Evolutionary conservation across 2,113 vertebrate species (phyloP).

Genomic region (Aspiorhynchus laticeps): DNA sequence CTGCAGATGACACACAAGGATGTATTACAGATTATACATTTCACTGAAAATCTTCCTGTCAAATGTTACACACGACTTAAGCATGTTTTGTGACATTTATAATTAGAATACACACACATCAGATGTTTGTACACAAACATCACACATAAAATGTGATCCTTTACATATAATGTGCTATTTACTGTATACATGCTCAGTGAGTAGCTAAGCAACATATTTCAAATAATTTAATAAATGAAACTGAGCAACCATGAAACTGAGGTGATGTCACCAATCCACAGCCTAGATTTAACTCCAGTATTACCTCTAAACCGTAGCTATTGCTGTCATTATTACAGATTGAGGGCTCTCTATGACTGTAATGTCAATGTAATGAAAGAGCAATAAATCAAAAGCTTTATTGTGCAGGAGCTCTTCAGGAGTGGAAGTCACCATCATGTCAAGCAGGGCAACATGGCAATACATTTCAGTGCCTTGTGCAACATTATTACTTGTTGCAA

Average conservation of each 20-base stretch:
- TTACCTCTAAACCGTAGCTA: background rate
- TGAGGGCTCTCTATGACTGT: constrained; percentile 32
- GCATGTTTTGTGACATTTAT: constrained; percentile 5
- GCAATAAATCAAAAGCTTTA: constrained; percentile 59
- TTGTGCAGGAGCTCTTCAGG: constrained; percentile 45
- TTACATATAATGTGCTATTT: background rate
- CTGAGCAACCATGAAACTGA: background rate
- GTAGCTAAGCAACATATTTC: background rate
- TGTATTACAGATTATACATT: background rate
- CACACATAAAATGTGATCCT: background rate
- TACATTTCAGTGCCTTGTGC: background rate
- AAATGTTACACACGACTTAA: background rate
- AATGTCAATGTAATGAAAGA: constrained; percentile 51
- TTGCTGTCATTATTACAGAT: constrained; percentile 52
- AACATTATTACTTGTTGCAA: background rate
- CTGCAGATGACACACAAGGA: background rate
- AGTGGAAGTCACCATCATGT: constrained; percentile 31
- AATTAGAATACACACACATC: background rate
- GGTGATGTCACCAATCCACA: constrained; percentile 1
- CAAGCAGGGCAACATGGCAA: background rate
- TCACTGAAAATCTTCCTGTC: background rate
- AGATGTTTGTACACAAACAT: background rate
- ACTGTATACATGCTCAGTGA: background rate
- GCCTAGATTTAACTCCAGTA: background rate
- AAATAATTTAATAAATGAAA: background rate